Evolutionary conservation across 2,888 invertebrate species (phyloP).

Genomic region (Syritta pipiens): DNA sequence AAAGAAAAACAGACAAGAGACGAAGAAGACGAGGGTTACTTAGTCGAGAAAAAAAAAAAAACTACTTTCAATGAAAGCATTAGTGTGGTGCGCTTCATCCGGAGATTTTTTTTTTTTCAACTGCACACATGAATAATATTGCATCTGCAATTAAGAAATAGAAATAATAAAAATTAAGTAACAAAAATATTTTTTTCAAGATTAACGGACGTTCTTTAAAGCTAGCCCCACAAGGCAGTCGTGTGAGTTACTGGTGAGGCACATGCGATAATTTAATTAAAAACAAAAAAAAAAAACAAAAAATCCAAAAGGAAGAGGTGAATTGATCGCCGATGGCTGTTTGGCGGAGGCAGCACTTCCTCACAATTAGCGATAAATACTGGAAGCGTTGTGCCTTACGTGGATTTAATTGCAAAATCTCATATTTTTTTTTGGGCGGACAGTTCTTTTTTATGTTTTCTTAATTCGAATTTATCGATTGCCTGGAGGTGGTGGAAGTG

Average conservation of each 20-base stretch:
- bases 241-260: slow-evolving; percentile 36
- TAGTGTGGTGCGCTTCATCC: slow-evolving; percentile 23
- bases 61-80: slow-evolving; percentile 53
- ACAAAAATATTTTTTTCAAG: slow-evolving; percentile 25
- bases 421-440: too few relatives aligned
- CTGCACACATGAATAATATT: slow-evolving; percentile 6
- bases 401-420: too few relatives aligned
- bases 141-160: slow-evolving; percentile 59
- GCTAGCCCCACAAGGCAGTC: slow-evolving; percentile 2
- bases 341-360: slow-evolving; percentile 45
- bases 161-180: slow-evolving; percentile 40
- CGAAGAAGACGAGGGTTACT: not conserved
- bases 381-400: too few relatives aligned
- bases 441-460: too few relatives aligned
- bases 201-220: slow-evolving; percentile 53
- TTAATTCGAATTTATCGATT: too few relatives aligned
- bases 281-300: slow-evolving; percentile 30
- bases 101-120: too few relatives aligned
- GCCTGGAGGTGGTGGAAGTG: too few relatives aligned
- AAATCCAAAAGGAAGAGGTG: too few relatives aligned
- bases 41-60: slow-evolving; percentile 16
- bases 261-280: slow-evolving; percentile 64
- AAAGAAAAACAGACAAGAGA: not conserved
- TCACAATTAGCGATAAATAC: slow-evolving; percentile 64
- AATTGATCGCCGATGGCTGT: too few relatives aligned